Evolutionary conservation across 2,797 vertebrate species (phyloP).

Genomic region (Limnodromus scolopaceus): DNA sequence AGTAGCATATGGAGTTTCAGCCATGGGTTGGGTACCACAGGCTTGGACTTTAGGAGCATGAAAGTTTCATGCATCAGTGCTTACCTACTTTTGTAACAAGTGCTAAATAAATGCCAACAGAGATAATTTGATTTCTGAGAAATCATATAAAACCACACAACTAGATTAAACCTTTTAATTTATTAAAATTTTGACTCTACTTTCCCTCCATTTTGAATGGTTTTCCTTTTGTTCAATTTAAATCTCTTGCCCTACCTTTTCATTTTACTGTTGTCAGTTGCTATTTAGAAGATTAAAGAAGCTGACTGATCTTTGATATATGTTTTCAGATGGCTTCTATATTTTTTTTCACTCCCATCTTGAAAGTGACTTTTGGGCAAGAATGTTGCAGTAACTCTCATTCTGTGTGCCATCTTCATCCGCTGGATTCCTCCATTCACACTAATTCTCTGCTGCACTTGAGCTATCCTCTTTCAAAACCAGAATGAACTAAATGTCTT

Average conservation of each 20-base stretch:
- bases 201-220: background rate
- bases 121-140: background rate
- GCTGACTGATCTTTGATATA: background rate
- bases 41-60: background rate
- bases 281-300: background rate
- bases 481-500: background rate
- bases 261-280: background rate
- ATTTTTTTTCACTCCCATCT: background rate
- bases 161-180: background rate
- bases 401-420: background rate
- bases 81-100: background rate
- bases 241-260: background rate
- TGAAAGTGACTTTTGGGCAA: background rate
- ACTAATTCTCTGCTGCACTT: background rate
- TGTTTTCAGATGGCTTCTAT: background rate
- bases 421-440: background rate
- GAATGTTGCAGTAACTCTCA: background rate
- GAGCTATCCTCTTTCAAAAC: background rate
- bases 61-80: background rate
- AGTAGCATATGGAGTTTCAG: background rate
- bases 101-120: background rate
- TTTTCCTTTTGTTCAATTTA: background rate
- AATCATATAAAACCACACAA: background rate
- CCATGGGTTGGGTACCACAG: accelerated
- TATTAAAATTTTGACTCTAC: background rate